Percentiles rank a stretch among this genome's conserved stretches.
These are phyloP conservation scores for Bruchidius siliquastri DNA, from an alignment of 2,888 invertebrate species.

Conservation along the genomic window DNA sequence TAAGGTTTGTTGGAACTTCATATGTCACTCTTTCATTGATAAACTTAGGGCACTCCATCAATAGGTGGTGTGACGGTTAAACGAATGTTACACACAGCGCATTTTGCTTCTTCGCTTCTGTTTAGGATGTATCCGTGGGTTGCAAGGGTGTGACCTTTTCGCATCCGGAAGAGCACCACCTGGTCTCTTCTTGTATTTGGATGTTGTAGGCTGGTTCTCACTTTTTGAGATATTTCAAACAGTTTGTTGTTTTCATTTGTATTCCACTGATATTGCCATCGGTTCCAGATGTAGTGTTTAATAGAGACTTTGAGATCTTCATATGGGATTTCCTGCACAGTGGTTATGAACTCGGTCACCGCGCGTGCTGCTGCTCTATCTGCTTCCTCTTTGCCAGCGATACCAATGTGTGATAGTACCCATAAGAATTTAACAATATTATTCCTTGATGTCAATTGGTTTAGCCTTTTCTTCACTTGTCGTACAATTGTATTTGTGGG, in stretches of 20 bases:
- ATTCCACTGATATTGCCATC: not conserved
- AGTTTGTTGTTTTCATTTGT: not conserved
- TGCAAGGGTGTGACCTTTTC: not conserved
- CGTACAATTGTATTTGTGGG: not conserved
- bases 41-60: too few species aligned
- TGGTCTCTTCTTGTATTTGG: not conserved
- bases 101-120: too few species aligned
- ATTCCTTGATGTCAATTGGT: not conserved
- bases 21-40: too few species aligned
- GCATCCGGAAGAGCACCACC: not conserved
- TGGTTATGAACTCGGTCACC: not conserved
- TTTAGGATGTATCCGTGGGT: too few species aligned
- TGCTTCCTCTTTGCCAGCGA: slow-evolving; percentile 2
- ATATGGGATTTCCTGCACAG: not conserved
- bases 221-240: not conserved
- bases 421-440: not conserved
- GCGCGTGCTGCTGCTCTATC: not conserved
- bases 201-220: not conserved
- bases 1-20: not conserved
- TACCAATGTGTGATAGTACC: not conserved
- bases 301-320: not conserved
- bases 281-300: not conserved
- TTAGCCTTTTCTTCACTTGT: not conserved
- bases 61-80: too few species aligned
- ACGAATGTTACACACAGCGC: too few species aligned